Percentiles rank a stretch among this genome's conserved stretches.
Evolutionary conservation across 2,113 vertebrate genomes (phyloP).

Genomic region (Nipponia nippon): DNA sequence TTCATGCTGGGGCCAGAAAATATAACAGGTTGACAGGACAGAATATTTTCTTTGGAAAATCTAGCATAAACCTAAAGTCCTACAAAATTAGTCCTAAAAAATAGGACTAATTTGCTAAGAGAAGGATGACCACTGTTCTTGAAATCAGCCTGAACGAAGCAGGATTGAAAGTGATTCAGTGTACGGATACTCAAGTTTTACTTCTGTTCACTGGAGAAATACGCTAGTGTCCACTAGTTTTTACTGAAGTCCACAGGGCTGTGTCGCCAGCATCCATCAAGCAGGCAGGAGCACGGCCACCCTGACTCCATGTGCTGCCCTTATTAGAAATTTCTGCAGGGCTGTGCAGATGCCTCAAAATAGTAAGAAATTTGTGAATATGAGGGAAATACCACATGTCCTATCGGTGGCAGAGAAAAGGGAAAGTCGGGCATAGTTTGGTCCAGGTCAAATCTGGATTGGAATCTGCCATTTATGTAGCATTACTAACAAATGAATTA

Average conservation of each 20-base stretch:
- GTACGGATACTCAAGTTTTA: neutral
- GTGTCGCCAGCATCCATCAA: neutral
- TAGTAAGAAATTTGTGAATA: neutral
- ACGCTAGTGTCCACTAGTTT: neutral
- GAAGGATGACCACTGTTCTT: neutral
- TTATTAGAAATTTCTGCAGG: neutral
- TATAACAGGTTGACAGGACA: neutral
- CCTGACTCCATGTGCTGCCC: neutral
- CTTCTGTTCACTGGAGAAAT: neutral
- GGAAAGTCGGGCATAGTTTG: fast-evolving
- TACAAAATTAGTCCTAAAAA: neutral
- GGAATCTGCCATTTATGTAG: neutral
- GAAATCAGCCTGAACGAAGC: neutral
- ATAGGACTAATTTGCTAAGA: neutral
- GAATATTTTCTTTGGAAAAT: neutral
- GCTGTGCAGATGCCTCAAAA: neutral
- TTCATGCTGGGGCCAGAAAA: neutral
- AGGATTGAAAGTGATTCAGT: neutral
- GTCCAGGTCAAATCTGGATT: neutral
- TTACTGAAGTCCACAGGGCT: neutral
- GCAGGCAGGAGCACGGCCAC: neutral
- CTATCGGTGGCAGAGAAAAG: neutral
- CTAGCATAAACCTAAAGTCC: neutral
- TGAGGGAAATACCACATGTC: fast-evolving
- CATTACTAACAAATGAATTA: neutral